phyloP scores from a whole-genome alignment of 2,888 invertebrate species.

The Parasteatoda lunata region DNA sequence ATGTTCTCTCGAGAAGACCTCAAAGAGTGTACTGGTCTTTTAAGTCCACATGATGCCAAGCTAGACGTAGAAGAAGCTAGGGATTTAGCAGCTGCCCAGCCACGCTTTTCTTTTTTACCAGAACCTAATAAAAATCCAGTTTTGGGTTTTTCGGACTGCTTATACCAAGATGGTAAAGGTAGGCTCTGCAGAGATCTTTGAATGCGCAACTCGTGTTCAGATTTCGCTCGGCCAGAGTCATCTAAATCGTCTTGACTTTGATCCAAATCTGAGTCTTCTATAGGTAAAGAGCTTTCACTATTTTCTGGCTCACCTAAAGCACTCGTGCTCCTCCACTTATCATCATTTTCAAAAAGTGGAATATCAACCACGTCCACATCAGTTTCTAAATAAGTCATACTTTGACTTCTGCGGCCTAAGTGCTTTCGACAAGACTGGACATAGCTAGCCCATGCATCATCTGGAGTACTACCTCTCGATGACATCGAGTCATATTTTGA shows the following conservation, averaged over 20 bases:
- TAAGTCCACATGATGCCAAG: conserved; percentile 55
- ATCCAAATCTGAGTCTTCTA: conserved; percentile 48
- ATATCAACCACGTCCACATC: conserved; percentile 58
- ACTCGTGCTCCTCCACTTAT: conserved; percentile 45
- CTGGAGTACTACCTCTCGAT: conserved; percentile 56
- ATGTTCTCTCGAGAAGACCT: conserved; percentile 71
- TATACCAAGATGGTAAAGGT: conserved; percentile 96
- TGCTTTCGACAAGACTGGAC: conserved; percentile 71
- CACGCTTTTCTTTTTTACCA: conserved; percentile 45
- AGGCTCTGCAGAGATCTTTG: conserved; percentile 94
- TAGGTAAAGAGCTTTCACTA: conserved; percentile 18
- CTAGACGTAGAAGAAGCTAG: conserved; percentile 64
- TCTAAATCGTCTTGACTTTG: conserved; percentile 45
- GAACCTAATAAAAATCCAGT: conserved; percentile 52
- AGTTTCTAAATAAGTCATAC: conserved; percentile 68
- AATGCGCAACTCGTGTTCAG: conserved; percentile 94
- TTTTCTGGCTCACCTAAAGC: conserved; percentile 43
- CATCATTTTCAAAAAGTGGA: conserved; percentile 44
- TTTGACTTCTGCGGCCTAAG: conserved; percentile 70
- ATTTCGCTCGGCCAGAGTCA: conserved; percentile 77
- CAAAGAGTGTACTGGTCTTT: conserved; percentile 69
- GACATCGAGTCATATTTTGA: neutral
- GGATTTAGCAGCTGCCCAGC: conserved; percentile 65
- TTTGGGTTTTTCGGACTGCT: conserved; percentile 75
- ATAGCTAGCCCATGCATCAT: conserved; percentile 62